phyloP scores from a whole-genome alignment of 2,888 invertebrate species.

The Apoda limacodes region DNA sequence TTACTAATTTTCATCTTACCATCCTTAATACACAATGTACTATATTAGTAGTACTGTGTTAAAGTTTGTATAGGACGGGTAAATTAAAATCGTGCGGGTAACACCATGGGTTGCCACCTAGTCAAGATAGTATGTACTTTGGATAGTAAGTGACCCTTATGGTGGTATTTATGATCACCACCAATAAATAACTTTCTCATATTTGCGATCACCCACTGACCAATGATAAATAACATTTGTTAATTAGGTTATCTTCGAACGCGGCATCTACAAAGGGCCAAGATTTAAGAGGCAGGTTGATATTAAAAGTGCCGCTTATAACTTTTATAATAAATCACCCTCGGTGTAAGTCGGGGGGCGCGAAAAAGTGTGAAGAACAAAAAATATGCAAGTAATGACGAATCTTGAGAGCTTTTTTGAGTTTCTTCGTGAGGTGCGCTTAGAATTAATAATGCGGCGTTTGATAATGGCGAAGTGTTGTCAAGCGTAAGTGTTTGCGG shows the following conservation, averaged over 20 bases:
- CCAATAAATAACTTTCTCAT: constrained; percentile 50
- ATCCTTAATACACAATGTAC: too few species aligned
- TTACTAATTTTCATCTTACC: too few species aligned
- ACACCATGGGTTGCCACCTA: too few species aligned
- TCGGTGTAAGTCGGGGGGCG: constrained; percentile 51
- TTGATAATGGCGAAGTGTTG: constrained; percentile 28
- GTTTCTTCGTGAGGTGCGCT: constrained; percentile 42
- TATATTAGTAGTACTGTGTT: too few species aligned
- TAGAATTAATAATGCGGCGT: constrained; percentile 54
- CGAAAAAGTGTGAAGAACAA: constrained; percentile 57
- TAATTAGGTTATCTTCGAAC: constrained; percentile 64
- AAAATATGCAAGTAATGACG: constrained; percentile 67
- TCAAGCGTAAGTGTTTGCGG: too few species aligned
- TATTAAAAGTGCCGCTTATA: constrained; percentile 63
- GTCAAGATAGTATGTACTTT: too few species aligned
- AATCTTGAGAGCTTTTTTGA: constrained; percentile 63
- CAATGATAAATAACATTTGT: constrained; percentile 62
- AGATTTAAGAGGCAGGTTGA: constrained; percentile 57
- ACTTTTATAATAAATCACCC: constrained; percentile 67
- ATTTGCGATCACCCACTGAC: constrained; percentile 46
- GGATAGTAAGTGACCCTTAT: too few species aligned
- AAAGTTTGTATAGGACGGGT: too few species aligned
- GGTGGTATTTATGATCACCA: too few species aligned
- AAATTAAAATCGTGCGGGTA: too few species aligned
- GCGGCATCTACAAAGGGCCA: constrained; percentile 61